Evolutionary conservation across 2,797 vertebrate species (phyloP).

Genomic region (Neomorphus geoffroyi): DNA sequence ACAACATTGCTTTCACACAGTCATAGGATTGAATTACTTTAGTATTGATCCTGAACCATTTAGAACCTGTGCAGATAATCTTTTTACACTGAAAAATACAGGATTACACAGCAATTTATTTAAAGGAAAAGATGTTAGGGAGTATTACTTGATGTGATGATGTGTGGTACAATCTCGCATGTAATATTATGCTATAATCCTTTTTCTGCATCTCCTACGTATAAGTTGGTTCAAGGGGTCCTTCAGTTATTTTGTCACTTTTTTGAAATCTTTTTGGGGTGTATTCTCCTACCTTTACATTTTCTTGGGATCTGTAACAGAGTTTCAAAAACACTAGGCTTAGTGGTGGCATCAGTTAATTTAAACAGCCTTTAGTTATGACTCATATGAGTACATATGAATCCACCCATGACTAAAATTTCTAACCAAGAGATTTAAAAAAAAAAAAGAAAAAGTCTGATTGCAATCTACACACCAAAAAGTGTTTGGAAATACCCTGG

Average conservation of each 20-base stretch:
- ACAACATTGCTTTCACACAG: background rate
- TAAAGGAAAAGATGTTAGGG: background rate
- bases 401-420: background rate
- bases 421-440: background rate
- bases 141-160: background rate
- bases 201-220: background rate
- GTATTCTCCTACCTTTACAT: background rate
- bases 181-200: background rate
- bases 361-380: background rate
- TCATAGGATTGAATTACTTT: background rate
- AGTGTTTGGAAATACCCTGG: background rate
- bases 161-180: fast-evolving
- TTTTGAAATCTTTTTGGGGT: background rate
- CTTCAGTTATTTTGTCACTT: background rate
- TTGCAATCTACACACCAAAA: background rate
- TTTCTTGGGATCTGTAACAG: background rate
- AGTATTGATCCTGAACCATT: background rate
- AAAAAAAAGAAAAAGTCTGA: background rate
- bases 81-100: background rate
- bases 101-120: background rate
- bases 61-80: background rate
- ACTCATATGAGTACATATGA: background rate
- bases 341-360: background rate
- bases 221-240: background rate
- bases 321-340: background rate